These are phyloP conservation scores for Cochlearius cochlearius DNA, from an alignment of 2,113 vertebrate species.

Conservation along the genomic window DNA sequence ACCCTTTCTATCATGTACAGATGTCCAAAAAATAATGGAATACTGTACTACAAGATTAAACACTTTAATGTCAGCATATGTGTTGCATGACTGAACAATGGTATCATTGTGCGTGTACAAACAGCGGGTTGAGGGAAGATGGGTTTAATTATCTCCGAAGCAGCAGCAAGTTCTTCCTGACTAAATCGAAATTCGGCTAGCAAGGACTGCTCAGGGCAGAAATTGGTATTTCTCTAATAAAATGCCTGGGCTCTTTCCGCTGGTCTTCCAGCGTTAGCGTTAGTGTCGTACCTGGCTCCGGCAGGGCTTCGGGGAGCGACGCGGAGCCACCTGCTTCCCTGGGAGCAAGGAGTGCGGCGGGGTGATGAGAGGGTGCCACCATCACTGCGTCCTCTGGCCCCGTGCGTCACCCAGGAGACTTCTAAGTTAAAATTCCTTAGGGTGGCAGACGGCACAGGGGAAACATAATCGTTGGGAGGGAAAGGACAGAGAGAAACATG, in stretches of 20 bases:
- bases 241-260: background rate
- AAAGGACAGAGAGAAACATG: background rate
- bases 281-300: accelerated
- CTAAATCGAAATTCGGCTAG: conserved; percentile 33
- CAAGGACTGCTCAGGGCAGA: background rate
- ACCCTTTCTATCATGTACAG: conserved; percentile 70
- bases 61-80: conserved; percentile 74
- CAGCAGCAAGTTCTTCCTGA: conserved; percentile 57
- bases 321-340: background rate
- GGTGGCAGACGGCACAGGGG: background rate
- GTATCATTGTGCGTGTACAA: conserved; percentile 72
- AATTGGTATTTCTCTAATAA: background rate
- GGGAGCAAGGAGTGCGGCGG: accelerated
- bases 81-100: conserved; percentile 68
- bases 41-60: conserved; percentile 72
- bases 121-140: conserved; percentile 62
- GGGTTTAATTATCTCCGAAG: conserved; percentile 77
- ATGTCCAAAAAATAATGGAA: conserved; percentile 66
- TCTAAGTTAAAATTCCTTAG: background rate
- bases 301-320: accelerated
- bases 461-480: background rate
- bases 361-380: background rate
- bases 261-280: background rate
- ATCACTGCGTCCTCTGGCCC: background rate
- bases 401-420: background rate